Percentiles rank a stretch among this genome's conserved stretches.
Conservation (phyloP, 1,140 invertebrate species). For the Liolophura sinensis region DNA sequence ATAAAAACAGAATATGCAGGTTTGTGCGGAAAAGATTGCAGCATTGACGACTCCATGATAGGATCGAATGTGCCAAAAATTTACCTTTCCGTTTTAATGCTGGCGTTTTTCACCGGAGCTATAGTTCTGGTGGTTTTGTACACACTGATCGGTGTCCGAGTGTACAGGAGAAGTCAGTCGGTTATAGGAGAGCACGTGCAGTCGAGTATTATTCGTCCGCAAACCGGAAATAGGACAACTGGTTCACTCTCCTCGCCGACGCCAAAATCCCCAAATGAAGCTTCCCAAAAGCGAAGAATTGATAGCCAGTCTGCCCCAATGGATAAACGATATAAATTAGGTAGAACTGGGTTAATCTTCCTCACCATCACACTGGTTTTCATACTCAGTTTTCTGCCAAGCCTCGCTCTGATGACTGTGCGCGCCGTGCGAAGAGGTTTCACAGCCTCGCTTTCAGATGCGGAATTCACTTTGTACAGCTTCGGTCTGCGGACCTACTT, state of each 20-base stretch:
- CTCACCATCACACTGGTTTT: slow-evolving; percentile 24
- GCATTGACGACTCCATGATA: slow-evolving; percentile 4
- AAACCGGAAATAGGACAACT: neutral
- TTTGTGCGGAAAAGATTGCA: slow-evolving; percentile 7
- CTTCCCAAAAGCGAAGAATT: neutral
- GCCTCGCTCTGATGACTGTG: slow-evolving; percentile 18
- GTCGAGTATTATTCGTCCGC: slow-evolving; percentile 5
- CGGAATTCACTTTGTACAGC: too few relatives aligned
- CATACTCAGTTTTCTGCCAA: slow-evolving; percentile 29
- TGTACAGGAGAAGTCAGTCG: too few relatives aligned
- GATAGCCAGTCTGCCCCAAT: neutral
- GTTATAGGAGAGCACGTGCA: neutral
- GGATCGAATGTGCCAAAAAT: neutral
- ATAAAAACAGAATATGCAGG: neutral
- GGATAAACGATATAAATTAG: too few relatives aligned
- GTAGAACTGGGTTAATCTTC: slow-evolving; percentile 8
- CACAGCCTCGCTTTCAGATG: too few relatives aligned
- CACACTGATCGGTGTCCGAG: too few relatives aligned
- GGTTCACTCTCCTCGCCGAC: neutral
- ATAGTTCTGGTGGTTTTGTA: too few relatives aligned
- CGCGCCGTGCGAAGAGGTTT: slow-evolving; percentile 1
- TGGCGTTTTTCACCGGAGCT: too few relatives aligned
- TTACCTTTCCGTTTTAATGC: slow-evolving; percentile 3
- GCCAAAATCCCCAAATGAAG: neutral
- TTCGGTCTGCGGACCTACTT: too few relatives aligned